Percentiles rank a stretch among this genome's conserved stretches.
These are phyloP conservation scores for Anseranas semipalmata DNA, from an alignment of 2,113 vertebrate species.

Conservation along the genomic window DNA sequence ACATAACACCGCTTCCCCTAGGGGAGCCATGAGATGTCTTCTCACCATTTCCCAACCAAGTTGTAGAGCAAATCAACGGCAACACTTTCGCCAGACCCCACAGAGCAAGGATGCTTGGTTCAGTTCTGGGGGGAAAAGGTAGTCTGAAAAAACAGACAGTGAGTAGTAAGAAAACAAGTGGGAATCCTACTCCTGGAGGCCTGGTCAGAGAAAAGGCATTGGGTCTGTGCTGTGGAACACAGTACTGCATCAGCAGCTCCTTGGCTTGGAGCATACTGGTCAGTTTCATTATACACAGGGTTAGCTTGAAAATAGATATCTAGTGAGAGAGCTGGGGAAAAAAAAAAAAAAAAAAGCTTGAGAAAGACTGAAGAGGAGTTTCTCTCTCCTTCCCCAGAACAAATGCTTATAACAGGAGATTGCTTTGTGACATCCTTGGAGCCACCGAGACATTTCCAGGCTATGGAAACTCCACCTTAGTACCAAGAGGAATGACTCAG, in stretches of 20 bases:
- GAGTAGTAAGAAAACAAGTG: background rate
- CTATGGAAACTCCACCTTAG: background rate
- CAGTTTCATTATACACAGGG: background rate
- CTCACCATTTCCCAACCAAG: background rate
- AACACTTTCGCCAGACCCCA: background rate
- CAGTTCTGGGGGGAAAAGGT: background rate
- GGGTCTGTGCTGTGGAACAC: background rate
- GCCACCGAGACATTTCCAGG: background rate
- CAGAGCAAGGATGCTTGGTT: background rate
- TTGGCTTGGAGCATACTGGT: background rate
- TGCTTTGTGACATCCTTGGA: background rate
- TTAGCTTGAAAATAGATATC: background rate
- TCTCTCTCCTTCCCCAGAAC: background rate
- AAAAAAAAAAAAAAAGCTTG: background rate
- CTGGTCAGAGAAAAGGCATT: background rate
- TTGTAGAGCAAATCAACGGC: background rate
- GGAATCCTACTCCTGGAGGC: background rate
- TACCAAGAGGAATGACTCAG: background rate
- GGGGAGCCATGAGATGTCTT: background rate
- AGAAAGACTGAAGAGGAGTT: background rate
- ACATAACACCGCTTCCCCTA: background rate
- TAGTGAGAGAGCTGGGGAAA: background rate
- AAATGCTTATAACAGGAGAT: background rate
- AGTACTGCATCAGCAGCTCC: rapidly evolving
- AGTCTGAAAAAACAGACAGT: background rate